Conservation (phyloP, 1,140 invertebrate genomes). For the Globodera ellingtonae region DNA sequence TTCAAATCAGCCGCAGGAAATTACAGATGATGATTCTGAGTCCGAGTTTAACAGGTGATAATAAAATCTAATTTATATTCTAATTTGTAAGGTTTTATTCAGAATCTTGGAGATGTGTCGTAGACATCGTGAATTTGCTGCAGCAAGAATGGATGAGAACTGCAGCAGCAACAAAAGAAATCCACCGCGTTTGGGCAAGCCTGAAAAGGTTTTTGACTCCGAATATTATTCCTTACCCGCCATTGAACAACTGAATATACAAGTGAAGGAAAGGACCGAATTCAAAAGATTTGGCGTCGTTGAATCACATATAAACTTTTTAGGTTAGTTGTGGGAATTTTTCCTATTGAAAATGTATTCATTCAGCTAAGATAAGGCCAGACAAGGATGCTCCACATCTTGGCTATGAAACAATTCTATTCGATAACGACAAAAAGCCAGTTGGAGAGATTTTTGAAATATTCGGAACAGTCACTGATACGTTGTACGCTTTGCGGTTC, state of each 20-base stretch:
- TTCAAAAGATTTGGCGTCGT: conserved; percentile 50
- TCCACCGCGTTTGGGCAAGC: neutral
- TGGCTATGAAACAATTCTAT: conserved; percentile 48
- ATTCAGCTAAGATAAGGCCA: conserved; percentile 42
- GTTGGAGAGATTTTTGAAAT: conserved; percentile 52
- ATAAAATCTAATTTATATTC: conserved; percentile 25
- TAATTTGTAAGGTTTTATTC: conserved; percentile 3
- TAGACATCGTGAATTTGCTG: conserved; percentile 24
- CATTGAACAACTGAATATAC: conserved; percentile 39
- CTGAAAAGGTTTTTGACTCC: conserved; percentile 34
- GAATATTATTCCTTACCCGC: conserved; percentile 43
- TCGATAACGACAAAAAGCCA: conserved; percentile 40
- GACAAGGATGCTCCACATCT: conserved; percentile 33
- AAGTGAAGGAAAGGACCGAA: conserved; percentile 35
- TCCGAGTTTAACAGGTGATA: conserved; percentile 36
- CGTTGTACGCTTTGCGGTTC: conserved; percentile 49
- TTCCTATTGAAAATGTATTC: neutral
- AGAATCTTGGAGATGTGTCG: conserved; percentile 37
- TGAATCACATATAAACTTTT: conserved; percentile 42
- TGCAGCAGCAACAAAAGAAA: neutral
- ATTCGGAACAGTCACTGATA: conserved; percentile 40
- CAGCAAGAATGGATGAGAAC: neutral
- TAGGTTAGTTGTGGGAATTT: conserved; percentile 39
- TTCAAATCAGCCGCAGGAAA: neutral
- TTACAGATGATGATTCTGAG: conserved; percentile 24